These are phyloP conservation scores for Lasioglossum leucozonium DNA, from an alignment of 2,888 invertebrate genomes.

Conservation along the genomic window DNA sequence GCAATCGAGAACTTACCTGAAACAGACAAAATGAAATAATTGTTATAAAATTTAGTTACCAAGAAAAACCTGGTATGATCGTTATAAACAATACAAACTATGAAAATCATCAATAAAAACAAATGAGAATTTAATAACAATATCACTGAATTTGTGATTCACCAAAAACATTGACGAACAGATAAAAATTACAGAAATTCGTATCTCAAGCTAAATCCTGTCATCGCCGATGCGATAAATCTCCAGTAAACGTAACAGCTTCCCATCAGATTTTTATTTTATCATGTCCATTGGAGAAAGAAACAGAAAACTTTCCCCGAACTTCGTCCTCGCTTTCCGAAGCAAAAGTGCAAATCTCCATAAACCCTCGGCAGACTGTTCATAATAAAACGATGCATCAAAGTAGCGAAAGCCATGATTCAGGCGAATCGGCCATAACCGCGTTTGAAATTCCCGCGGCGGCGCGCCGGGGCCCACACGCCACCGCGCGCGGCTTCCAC, in stretches of 20 bases:
- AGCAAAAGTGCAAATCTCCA: background rate
- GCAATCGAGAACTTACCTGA: background rate
- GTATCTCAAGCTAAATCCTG: no score
- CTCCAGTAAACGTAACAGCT: no score
- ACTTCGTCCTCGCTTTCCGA: background rate
- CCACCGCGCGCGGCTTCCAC: background rate
- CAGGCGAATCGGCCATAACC: background rate
- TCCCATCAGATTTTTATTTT: no score
- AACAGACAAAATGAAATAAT: background rate
- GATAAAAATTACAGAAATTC: background rate
- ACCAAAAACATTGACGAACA: background rate
- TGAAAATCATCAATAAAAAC: no score
- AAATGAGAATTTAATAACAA: background rate
- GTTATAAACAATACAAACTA: background rate
- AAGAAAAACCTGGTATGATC: background rate
- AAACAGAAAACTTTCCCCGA: background rate
- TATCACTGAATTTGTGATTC: background rate
- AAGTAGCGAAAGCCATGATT: background rate
- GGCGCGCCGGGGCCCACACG: no score
- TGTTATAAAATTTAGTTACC: background rate
- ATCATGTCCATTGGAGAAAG: background rate
- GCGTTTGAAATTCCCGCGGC: background rate
- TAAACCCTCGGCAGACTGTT: background rate
- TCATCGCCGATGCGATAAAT: no score
- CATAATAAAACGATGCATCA: conserved; percentile 8